Evolutionary conservation across 2,797 vertebrate genomes (phyloP).

Genomic region (Masticophis lateralis): DNA sequence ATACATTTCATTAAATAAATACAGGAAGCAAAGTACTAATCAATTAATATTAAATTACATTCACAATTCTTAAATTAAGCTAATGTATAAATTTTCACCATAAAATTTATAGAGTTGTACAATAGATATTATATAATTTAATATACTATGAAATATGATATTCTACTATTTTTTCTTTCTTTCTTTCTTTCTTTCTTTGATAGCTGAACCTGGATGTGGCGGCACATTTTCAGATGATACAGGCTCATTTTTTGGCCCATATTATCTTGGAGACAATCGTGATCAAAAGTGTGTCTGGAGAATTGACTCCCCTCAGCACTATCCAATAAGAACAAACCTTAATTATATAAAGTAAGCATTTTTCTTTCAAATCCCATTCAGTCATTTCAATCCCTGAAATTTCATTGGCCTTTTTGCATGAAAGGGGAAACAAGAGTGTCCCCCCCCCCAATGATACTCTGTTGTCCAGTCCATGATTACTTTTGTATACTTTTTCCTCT

Average conservation of each 20-base stretch:
- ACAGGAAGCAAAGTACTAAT: not conserved
- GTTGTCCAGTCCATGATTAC: not conserved
- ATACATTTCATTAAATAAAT: not conserved
- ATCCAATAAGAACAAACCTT: not conserved
- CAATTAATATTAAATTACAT: not conserved
- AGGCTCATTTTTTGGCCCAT: not conserved
- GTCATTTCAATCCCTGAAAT: not conserved
- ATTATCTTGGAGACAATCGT: not conserved
- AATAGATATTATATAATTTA: not conserved
- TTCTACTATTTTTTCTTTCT: not conserved
- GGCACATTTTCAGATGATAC: not conserved
- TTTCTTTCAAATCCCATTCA: not conserved
- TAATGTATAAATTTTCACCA: not conserved
- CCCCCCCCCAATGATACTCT: not conserved
- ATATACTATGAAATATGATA: not conserved
- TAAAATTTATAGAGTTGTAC: not conserved
- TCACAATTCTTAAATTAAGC: not conserved
- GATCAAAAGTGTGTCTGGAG: not conserved
- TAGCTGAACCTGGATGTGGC: not conserved
- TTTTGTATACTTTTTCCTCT: not conserved
- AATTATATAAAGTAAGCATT: not conserved
- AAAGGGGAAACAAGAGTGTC: not conserved
- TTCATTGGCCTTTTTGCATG: not conserved
- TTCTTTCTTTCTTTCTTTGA: not conserved
- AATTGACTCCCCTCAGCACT: not conserved